A percentile compares a stretch with the other conserved stretches of the same genome.
Conservation (phyloP, 2,888 invertebrate species). For the Stomorhina lunata region DNA sequence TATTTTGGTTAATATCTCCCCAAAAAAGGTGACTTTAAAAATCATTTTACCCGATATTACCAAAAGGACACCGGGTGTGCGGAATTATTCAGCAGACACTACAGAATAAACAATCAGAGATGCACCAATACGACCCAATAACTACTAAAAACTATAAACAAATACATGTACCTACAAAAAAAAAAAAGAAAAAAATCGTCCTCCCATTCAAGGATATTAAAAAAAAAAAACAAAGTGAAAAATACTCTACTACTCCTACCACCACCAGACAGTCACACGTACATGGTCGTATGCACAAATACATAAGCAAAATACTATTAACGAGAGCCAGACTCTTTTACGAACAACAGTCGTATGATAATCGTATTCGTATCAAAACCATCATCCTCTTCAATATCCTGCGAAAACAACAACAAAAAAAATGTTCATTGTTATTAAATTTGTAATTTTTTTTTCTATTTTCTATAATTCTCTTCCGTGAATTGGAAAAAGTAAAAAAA, state of each 20-base stretch:
- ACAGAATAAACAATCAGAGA: conserved; percentile 19
- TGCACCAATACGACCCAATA: not conserved
- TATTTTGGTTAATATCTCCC: not conserved
- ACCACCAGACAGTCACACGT: conserved; percentile 17
- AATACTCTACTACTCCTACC: conserved; percentile 17
- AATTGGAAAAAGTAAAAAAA: conserved; percentile 8
- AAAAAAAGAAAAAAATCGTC: conserved; percentile 30
- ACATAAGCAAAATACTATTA: not conserved
- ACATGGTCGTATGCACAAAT: conserved; percentile 9
- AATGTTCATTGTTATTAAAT: conserved; percentile 7
- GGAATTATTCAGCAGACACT: conserved; percentile 56
- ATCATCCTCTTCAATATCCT: not conserved
- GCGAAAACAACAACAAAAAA: conserved; percentile 11
- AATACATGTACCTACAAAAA: conserved; percentile 42
- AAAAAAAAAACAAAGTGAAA: conserved; percentile 27
- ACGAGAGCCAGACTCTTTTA: conserved; percentile 18
- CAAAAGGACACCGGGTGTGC: conserved; percentile 43
- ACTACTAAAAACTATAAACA: conserved; percentile 22
- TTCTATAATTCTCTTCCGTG: conserved; percentile 41
- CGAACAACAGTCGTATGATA: conserved; percentile 10
- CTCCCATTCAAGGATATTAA: conserved; percentile 35
- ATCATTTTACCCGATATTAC: not conserved
- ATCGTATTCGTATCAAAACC: not conserved
- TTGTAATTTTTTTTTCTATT: conserved; percentile 22
- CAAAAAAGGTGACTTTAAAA: not conserved